A percentile compares a stretch with the other conserved stretches of the same genome.
Evolutionary conservation across 2,113 vertebrate genomes (phyloP).

Genomic region (Sprattus sprattus): DNA sequence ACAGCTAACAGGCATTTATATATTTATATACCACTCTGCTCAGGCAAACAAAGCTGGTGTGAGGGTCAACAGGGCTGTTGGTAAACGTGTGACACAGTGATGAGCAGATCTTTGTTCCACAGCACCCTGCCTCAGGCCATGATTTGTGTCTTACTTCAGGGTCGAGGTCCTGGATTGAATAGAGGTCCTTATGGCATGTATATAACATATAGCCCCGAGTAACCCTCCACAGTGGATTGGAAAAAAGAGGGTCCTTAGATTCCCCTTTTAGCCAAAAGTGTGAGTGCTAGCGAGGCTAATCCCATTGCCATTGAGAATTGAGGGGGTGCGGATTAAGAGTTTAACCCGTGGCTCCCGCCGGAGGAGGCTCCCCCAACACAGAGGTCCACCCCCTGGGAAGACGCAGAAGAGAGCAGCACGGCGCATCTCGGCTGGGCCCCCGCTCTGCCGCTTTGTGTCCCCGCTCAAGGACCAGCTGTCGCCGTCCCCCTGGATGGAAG

Average conservation of each 20-base stretch:
- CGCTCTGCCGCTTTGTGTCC: conserved; percentile 56
- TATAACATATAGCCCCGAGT: conserved; percentile 41
- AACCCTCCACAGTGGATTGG: neutral
- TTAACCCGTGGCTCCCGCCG: conserved; percentile 59
- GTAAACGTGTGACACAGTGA: conserved; percentile 45
- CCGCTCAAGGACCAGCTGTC: conserved; percentile 68
- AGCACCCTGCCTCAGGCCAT: conserved; percentile 47
- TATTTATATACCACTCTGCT: conserved; percentile 59
- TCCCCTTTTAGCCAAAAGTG: conserved; percentile 60
- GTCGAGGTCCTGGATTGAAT: conserved; percentile 25
- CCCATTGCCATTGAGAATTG: conserved; percentile 66
- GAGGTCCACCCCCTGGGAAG: conserved; percentile 33
- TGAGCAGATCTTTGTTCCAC: conserved; percentile 37
- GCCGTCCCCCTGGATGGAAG: conserved; percentile 50
- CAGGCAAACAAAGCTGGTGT: conserved; percentile 50
- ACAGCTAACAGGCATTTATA: conserved; percentile 60
- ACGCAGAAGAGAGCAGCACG: conserved; percentile 48
- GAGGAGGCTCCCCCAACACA: conserved; percentile 26
- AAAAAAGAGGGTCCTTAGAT: conserved; percentile 37
- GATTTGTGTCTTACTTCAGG: conserved; percentile 35
- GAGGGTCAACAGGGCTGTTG: conserved; percentile 48
- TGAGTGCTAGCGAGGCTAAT: conserved; percentile 62
- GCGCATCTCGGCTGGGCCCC: conserved; percentile 57
- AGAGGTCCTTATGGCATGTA: conserved; percentile 44
- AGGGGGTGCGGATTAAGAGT: conserved; percentile 66